A percentile compares a stretch with the other conserved stretches of the same genome.
phyloP scores from a whole-genome alignment of 2,113 vertebrate species.

The Neodon shergylaensis region DNA sequence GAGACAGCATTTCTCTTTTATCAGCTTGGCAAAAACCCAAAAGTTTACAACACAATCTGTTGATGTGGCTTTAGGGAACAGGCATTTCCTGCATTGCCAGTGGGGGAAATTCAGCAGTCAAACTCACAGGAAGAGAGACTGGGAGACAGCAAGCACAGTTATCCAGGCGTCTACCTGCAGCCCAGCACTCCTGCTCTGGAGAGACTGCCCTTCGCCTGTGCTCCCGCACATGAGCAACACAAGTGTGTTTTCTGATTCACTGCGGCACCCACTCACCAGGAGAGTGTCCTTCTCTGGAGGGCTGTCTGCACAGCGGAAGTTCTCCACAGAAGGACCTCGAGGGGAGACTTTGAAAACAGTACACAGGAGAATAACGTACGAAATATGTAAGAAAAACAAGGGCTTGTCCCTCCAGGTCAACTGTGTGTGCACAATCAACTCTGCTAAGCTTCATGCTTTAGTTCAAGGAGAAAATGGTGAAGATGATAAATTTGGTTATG shows the following conservation, averaged over 20 bases:
- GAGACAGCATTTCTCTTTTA: constrained; percentile 50
- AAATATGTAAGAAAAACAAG: neutral
- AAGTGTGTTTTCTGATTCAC: neutral
- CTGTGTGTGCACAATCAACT: too few relatives aligned
- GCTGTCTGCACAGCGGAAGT: neutral
- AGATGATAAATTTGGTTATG: neutral
- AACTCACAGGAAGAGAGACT: neutral
- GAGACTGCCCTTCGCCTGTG: neutral
- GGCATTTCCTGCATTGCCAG: neutral
- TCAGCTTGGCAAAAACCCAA: constrained; percentile 63
- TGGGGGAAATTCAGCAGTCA: neutral
- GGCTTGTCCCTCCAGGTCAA: neutral
- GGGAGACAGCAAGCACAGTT: neutral
- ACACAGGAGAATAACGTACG: neutral
- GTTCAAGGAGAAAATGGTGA: neutral
- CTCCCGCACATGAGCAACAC: neutral
- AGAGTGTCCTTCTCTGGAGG: neutral
- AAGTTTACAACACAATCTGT: constrained; percentile 2
- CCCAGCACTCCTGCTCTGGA: neutral
- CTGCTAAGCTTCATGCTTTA: neutral
- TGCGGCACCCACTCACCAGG: neutral
- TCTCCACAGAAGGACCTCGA: neutral
- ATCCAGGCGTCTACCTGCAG: neutral
- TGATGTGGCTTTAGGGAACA: constrained; percentile 27
- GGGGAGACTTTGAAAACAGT: neutral